Percentiles rank a stretch among this genome's conserved stretches.
Evolutionary conservation across 2,797 vertebrate genomes (phyloP).

Genomic region (Anguilla marmorata): DNA sequence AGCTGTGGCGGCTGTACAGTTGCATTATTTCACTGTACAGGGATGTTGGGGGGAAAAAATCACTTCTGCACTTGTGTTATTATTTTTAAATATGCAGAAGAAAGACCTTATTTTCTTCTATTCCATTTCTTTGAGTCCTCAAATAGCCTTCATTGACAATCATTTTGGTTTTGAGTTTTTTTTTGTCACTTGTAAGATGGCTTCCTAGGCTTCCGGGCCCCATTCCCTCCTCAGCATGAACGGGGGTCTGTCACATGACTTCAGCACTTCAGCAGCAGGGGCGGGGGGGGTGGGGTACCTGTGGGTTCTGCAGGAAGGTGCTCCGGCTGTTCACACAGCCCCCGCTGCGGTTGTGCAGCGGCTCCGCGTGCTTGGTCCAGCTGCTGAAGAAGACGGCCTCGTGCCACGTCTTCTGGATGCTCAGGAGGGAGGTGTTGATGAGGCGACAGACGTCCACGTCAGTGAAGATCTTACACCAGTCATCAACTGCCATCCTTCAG

Average conservation of each 20-base stretch:
- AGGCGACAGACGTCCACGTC: slow-evolving; percentile 83
- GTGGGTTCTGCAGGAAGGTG: slow-evolving; percentile 95
- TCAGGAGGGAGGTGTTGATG: slow-evolving; percentile 85
- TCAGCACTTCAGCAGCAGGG: neutral
- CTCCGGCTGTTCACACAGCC: slow-evolving; percentile 85
- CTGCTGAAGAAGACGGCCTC: slow-evolving; percentile 76
- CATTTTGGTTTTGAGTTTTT: neutral
- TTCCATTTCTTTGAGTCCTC: neutral
- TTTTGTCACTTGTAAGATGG: neutral
- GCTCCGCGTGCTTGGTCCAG: slow-evolving; percentile 81
- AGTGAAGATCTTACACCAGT: slow-evolving; percentile 90
- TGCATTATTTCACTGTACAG: neutral
- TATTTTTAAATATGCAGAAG: neutral
- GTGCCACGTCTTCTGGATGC: slow-evolving; percentile 82
- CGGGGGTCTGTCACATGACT: neutral
- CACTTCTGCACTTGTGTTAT: neutral
- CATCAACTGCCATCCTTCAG: slow-evolving; percentile 87
- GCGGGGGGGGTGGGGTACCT: slow-evolving; percentile 58
- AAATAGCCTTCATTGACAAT: neutral
- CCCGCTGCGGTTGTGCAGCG: slow-evolving; percentile 82
- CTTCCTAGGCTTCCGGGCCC: neutral
- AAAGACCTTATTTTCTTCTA: neutral
- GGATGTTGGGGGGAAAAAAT: neutral
- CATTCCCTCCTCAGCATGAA: neutral
- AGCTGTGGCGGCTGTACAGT: neutral